Evolutionary conservation across 2,113 vertebrate species (phyloP), one percentile per base, ranked within the genome.

Genomic region (Urocitellus parryii): DNA sequence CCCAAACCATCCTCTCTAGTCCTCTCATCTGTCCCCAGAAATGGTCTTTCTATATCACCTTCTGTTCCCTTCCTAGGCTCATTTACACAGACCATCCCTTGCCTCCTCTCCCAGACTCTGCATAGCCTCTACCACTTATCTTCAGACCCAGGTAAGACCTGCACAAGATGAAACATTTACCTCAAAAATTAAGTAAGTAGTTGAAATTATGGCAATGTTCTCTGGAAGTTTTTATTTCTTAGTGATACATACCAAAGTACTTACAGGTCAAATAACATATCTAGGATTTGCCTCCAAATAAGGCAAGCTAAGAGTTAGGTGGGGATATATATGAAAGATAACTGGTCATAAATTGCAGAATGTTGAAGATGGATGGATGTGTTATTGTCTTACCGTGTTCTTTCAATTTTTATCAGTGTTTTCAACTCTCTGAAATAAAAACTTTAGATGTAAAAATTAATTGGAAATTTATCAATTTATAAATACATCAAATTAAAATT

Each of bases 141-240:
- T 45, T 61, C 48, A 76, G 82, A 81, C 12, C 25, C 25, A 92
- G 25, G 3, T 68, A 29, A 95, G 39, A 74, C 14, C 53, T 92
- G 4, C 67, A 45, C n/a, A 90, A 87, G 29, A 68, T 63, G n/a
- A 92, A 88, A 67, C 3, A 72, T 53, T 53, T 94, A 2, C 42
- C 80, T 91, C 4, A 95, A 84, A 95, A 96, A 32, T 48, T 77
- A 91, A 80, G 79, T 72, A 86, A 11, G 5, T 61, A 20, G 42
- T 27, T 74, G 8, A 22, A 18, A 78, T 48, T 48, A 65, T 48
- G 32, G 32, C 56, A 78, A 27, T 63, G 13, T 89, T 76, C 63
- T 34, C 10, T n/a, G 27, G 27, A 37, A 13, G 7, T 80, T 82
- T 56, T 63, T 48, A 14, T 88, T 42, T 87, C 32, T 77, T 63